These are phyloP conservation scores for Melanotaenia nigrans DNA, from an alignment of 2,797 vertebrate genomes.

Conservation along the genomic window DNA sequence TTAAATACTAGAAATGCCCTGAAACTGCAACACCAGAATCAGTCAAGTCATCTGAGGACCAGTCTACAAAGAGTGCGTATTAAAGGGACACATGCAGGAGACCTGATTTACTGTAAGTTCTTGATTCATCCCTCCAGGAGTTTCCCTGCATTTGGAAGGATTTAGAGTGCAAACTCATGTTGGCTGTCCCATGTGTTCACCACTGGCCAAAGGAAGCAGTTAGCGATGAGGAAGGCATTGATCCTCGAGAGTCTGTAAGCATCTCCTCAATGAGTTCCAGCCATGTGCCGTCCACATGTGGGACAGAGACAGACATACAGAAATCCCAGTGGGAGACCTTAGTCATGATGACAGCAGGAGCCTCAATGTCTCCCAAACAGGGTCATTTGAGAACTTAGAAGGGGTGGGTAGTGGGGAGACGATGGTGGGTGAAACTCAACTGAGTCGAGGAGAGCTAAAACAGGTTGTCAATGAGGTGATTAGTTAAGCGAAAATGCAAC, in stretches of 20 bases:
- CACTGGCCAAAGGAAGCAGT: conserved; percentile 63
- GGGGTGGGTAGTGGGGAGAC: neutral
- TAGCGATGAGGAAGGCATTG: conserved; percentile 36
- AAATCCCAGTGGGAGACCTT: conserved; percentile 37
- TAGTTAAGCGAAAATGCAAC: neutral
- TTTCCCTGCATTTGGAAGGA: conserved; percentile 59
- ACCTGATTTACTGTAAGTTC: conserved; percentile 35
- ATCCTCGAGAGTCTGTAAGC: conserved; percentile 15
- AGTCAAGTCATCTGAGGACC: neutral
- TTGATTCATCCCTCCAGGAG: conserved; percentile 29
- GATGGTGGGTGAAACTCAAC: neutral
- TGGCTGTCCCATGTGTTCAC: conserved; percentile 50
- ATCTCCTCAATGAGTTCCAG: conserved; percentile 3
- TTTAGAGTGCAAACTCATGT: conserved; percentile 44
- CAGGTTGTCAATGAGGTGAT: neutral
- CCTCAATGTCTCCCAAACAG: neutral
- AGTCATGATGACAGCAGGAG: conserved; percentile 35
- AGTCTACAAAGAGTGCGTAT: conserved; percentile 26
- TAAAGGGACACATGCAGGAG: conserved; percentile 43
- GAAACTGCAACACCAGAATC: neutral
- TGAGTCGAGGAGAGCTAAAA: neutral
- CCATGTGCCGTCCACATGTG: conserved; percentile 68
- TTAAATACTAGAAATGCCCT: neutral
- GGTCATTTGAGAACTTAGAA: conserved; percentile 6
- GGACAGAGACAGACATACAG: conserved; percentile 11